phyloP scores from a whole-genome alignment of 2,888 invertebrate genomes.

The Zele albiditarsus region DNA sequence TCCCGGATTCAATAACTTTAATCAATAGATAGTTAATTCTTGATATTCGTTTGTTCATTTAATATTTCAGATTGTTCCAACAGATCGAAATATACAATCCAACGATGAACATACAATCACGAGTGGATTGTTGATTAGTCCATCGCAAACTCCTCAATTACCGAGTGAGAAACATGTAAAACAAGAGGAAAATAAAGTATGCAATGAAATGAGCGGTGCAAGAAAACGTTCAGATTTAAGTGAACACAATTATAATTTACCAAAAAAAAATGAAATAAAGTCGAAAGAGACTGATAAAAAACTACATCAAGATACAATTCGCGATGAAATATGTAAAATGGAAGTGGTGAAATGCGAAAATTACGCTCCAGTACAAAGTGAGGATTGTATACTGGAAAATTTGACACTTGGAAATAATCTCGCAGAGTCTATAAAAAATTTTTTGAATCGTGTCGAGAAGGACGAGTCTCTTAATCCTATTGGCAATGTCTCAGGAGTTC shows the following conservation, averaged over 20 bases:
- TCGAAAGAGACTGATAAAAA: background rate
- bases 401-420: slow-evolving; percentile 52
- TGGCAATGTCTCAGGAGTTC: background rate
- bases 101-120: background rate
- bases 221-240: background rate
- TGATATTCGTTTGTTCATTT: background rate
- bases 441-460: slow-evolving; percentile 54
- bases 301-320: background rate
- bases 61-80: background rate
- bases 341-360: slow-evolving; percentile 55
- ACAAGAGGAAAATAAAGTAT: background rate
- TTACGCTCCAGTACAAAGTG: slow-evolving; percentile 12
- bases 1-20: background rate
- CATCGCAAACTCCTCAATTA: background rate
- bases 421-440: slow-evolving; percentile 55
- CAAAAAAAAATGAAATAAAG: background rate
- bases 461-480: background rate
- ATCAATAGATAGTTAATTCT: background rate
- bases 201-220: background rate
- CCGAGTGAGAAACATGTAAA: background rate
- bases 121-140: background rate
- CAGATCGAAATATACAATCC: background rate
- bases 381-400: slow-evolving; percentile 40
- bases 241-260: background rate
- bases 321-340: slow-evolving; percentile 51